Percentiles rank a stretch among this genome's conserved stretches.
Conservation (phyloP, 1,140 invertebrate genomes). For the Xylocopa sonorina region DNA sequence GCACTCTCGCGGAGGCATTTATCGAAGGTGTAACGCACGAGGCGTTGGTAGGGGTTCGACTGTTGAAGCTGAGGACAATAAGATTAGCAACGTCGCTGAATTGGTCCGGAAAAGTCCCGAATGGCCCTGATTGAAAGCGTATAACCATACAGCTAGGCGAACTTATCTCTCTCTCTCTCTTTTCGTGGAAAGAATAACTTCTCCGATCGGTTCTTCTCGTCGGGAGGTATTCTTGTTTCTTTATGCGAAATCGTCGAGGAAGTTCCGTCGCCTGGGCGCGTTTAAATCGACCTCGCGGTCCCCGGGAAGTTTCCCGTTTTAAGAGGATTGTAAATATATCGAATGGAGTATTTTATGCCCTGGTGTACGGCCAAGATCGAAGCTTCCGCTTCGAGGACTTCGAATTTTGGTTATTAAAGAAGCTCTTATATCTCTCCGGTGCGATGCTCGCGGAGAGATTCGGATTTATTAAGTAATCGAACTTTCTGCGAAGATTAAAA, state of each 20-base stretch:
- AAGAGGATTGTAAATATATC: constrained; percentile 36
- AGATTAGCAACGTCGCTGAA: constrained; percentile 28
- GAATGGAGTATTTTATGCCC: constrained; percentile 11
- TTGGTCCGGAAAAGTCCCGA: constrained; percentile 22
- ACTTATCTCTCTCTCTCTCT: background rate
- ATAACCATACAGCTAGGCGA: background rate
- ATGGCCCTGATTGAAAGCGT: constrained; percentile 29
- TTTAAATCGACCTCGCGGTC: background rate
- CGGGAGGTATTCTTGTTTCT: constrained; percentile 27
- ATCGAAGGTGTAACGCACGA: constrained; percentile 16
- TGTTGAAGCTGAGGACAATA: constrained; percentile 29
- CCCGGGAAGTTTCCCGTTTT: background rate
- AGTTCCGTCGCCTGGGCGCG: background rate
- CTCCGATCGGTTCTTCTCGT: too few relatives aligned
- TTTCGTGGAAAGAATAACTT: background rate
- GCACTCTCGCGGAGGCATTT: constrained; percentile 32
- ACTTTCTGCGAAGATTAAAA: background rate
- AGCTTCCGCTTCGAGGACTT: background rate
- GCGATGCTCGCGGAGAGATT: background rate
- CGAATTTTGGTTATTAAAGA: constrained; percentile 30
- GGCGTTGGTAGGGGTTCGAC: background rate
- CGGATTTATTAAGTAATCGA: constrained; percentile 33
- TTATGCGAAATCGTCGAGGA: background rate
- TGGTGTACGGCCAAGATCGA: background rate
- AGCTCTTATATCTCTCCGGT: background rate